Conservation (phyloP, 1,140 invertebrate species). For the Acromyrmex charruanus region DNA sequence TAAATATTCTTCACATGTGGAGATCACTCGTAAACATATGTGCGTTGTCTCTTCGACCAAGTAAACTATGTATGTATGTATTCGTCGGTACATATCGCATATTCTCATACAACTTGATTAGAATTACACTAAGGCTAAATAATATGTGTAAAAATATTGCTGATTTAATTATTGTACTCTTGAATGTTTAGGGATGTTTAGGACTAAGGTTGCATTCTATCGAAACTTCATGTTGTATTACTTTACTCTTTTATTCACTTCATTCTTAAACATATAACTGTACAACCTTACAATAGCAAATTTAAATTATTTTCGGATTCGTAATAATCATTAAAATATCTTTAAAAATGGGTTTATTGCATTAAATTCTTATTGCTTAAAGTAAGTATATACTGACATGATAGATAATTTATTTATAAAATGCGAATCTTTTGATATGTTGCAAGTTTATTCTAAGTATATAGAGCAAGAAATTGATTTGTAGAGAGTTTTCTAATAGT, state of each 20-base stretch:
- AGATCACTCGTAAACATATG: neutral
- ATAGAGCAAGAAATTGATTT: neutral
- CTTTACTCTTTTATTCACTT: conserved; percentile 2
- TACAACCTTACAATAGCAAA: neutral
- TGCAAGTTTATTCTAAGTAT: conserved; percentile 33
- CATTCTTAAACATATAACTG: neutral
- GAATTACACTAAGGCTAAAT: conserved; percentile 25
- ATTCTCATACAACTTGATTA: neutral
- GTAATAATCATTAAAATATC: neutral
- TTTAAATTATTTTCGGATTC: conserved; percentile 26
- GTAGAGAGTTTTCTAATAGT: neutral
- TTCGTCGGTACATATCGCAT: neutral
- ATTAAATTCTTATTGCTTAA: neutral
- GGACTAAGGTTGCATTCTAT: conserved; percentile 41
- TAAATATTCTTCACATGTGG: neutral
- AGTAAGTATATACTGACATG: neutral
- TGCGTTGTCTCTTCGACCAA: conserved; percentile 20
- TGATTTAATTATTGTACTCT: conserved; percentile 40
- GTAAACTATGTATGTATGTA: neutral
- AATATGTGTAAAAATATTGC: conserved; percentile 22
- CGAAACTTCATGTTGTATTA: conserved; percentile 31
- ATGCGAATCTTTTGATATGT: conserved; percentile 11
- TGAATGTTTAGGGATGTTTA: conserved; percentile 38
- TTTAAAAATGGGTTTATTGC: neutral
- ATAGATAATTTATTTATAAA: conserved; percentile 7